A percentile compares a stretch with the other conserved stretches of the same genome.
Evolutionary conservation across 2,888 invertebrate species (phyloP).

Genomic region (Reticulitermes lucifugus): DNA sequence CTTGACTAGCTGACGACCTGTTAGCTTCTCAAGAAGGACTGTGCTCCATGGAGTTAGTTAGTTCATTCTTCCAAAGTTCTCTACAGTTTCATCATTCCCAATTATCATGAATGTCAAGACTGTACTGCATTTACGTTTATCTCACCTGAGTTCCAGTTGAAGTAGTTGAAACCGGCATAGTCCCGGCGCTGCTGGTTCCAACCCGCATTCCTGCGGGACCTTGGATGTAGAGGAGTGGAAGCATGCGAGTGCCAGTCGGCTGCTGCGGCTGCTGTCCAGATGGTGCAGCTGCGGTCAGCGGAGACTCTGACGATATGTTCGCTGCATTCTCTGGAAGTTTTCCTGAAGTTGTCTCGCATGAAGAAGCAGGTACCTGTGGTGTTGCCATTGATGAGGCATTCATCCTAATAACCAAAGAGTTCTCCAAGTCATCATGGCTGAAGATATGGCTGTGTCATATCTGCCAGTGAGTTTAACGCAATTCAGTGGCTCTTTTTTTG

Average conservation of each 20-base stretch:
- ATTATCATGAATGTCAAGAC: too few species aligned
- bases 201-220: conserved; percentile 64
- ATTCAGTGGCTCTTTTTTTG: too few species aligned
- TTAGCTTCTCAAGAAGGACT: too few species aligned
- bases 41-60: too few species aligned
- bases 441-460: too few species aligned
- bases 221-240: conserved; percentile 73
- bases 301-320: conserved; percentile 17
- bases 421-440: too few species aligned
- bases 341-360: conserved; percentile 12
- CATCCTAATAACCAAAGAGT: background rate
- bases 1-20: too few species aligned
- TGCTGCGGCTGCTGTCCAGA: conserved; percentile 11
- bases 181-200: conserved; percentile 17
- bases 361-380: conserved; percentile 20
- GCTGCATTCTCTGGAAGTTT: conserved; percentile 9
- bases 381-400: conserved; percentile 32
- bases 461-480: too few species aligned
- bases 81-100: too few species aligned
- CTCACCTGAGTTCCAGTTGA: conserved; percentile 44
- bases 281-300: background rate
- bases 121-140: background rate
- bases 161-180: conserved; percentile 37
- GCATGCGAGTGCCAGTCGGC: conserved; percentile 59
- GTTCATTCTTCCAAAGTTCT: too few species aligned